A percentile compares a stretch with the other conserved stretches of the same genome.
phyloP scores from a whole-genome alignment of 2,888 invertebrate genomes.

The Callyntrura guangdongensis region DNA sequence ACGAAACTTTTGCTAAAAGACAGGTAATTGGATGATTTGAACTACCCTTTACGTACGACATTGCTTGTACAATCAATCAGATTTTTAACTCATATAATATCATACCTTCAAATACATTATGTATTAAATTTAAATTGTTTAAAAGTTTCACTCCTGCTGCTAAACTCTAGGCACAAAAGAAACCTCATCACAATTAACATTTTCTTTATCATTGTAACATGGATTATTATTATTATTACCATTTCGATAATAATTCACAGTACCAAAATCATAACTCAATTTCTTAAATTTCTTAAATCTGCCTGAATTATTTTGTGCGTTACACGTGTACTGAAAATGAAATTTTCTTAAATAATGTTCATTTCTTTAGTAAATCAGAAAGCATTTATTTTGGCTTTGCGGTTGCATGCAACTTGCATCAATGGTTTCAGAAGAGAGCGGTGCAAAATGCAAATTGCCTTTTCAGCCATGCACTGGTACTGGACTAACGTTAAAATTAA shows the following conservation, averaged over 20 bases:
- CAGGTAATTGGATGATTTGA: no score
- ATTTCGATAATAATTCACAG: conserved; percentile 39
- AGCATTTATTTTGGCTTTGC: conserved; percentile 20
- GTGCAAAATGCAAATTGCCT: conserved; percentile 17
- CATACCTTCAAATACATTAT: no score
- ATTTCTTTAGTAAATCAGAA: conserved; percentile 35
- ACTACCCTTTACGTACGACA: no score
- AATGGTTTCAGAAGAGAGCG: neutral
- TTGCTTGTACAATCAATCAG: no score
- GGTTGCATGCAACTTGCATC: conserved; percentile 19
- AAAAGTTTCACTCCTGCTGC: neutral
- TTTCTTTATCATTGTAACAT: conserved; percentile 38
- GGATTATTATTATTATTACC: conserved; percentile 35
- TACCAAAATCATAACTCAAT: conserved; percentile 1
- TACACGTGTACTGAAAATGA: neutral
- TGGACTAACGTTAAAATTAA: conserved; percentile 10
- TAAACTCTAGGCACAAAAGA: conserved; percentile 2
- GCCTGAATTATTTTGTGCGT: neutral
- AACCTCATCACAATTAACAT: conserved; percentile 41
- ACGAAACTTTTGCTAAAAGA: no score
- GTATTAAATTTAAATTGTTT: no score
- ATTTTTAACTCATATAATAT: no score
- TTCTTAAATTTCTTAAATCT: neutral
- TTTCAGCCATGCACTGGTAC: conserved; percentile 10
- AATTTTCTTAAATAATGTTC: conserved; percentile 7